Conservation (phyloP, 2,797 vertebrate genomes). For the Clarias fuscus region DNA sequence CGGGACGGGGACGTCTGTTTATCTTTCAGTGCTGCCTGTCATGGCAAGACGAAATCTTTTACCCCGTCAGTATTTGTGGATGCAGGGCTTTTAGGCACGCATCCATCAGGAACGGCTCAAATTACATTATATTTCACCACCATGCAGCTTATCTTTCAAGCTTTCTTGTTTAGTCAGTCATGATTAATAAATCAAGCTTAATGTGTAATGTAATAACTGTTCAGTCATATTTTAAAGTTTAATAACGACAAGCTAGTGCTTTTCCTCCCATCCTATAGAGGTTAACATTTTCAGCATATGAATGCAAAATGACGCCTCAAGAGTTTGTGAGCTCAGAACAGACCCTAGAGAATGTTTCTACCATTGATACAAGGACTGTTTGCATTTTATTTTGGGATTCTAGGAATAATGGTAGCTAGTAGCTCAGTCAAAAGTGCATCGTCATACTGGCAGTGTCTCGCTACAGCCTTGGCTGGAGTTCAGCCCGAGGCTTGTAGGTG, state of each 20-base stretch:
- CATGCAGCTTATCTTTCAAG: background rate
- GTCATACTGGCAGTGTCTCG: conserved; percentile 34
- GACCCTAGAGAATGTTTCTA: background rate
- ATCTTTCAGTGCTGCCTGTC: background rate
- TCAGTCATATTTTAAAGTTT: conserved; percentile 8
- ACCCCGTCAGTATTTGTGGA: background rate
- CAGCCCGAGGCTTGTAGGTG: conserved; percentile 24
- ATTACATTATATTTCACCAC: conserved; percentile 2
- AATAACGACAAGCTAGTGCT: background rate
- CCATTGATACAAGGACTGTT: conserved; percentile 5
- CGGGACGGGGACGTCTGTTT: background rate
- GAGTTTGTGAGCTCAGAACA: background rate
- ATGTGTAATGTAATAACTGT: background rate
- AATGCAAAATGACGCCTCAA: background rate
- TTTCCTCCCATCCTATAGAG: background rate
- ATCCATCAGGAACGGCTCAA: conserved; percentile 4
- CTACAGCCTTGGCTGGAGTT: conserved; percentile 32
- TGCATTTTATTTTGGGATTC: conserved; percentile 1
- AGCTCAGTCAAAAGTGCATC: conserved; percentile 24
- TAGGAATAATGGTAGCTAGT: background rate
- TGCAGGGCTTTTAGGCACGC: conserved; percentile 1
- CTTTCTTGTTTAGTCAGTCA: background rate
- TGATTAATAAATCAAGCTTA: conserved; percentile 7
- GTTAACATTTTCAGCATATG: background rate
- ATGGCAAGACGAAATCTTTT: background rate